A percentile compares a stretch with the other conserved stretches of the same genome.
These are phyloP conservation scores for Oncorhynchus mykiss DNA, from an alignment of 2,113 vertebrate genomes.

Conservation along the genomic window DNA sequence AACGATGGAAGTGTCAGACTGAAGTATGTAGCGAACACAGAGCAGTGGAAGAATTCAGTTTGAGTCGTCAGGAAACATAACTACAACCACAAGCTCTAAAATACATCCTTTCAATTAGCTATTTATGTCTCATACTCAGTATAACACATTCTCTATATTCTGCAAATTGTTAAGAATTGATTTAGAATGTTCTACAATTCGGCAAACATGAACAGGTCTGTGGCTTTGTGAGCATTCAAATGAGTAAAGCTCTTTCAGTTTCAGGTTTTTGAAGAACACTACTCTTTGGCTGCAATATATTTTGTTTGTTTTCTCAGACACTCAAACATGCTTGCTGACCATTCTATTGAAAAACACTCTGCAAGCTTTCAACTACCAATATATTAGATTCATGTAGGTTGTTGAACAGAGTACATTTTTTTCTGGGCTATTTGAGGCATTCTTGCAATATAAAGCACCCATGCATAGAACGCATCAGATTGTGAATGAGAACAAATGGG, in stretches of 20 bases:
- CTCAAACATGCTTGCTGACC: constrained; percentile 1
- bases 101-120: not conserved
- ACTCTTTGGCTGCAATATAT: not conserved
- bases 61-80: not conserved
- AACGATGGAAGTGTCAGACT: no score
- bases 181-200: not conserved
- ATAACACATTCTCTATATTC: no score
- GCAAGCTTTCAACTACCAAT: not conserved
- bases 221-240: no score
- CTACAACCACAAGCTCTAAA: not conserved
- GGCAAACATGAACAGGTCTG: not conserved
- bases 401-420: not conserved
- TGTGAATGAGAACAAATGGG: not conserved
- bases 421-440: not conserved
- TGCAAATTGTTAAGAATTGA: not conserved
- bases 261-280: not conserved
- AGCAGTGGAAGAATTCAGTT: no score
- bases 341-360: not conserved
- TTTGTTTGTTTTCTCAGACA: constrained; percentile 3
- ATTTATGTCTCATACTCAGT: not conserved
- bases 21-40: no score
- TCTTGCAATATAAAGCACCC: not conserved
- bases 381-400: not conserved
- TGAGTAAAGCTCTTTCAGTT: no score
- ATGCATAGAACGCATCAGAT: not conserved